Evolutionary conservation across 2,888 invertebrate genomes (phyloP).

Genomic region (Eustalomyia histrio): DNA sequence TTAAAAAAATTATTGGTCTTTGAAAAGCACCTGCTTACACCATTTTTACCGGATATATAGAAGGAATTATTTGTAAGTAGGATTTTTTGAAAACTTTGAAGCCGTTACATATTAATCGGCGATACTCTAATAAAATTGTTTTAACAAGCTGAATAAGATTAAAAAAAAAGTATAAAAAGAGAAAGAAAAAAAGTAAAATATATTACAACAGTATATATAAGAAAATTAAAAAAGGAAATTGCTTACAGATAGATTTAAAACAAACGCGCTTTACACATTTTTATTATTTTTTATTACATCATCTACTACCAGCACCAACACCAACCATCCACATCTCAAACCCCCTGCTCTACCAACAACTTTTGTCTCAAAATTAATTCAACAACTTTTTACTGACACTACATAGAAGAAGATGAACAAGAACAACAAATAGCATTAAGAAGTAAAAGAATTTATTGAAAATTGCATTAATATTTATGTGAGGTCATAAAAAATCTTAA

Average conservation of each 20-base stretch:
- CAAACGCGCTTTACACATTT: background rate
- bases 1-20: no score
- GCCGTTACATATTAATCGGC: constrained; percentile 3
- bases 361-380: constrained; percentile 47
- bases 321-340: background rate
- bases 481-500: constrained; percentile 54
- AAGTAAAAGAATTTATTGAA: constrained; percentile 54
- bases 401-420: constrained; percentile 12
- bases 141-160: constrained; percentile 36
- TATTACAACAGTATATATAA: constrained; percentile 37
- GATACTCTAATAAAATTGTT: constrained; percentile 27
- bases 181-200: background rate
- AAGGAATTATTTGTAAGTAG: no score
- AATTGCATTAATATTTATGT: constrained; percentile 60
- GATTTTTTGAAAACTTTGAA: no score
- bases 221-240: constrained; percentile 60
- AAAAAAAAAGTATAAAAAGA: constrained; percentile 16
- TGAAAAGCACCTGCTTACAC: no score
- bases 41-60: no score
- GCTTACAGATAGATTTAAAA: constrained; percentile 52
- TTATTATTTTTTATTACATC: background rate
- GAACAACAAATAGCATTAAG: constrained; percentile 30
- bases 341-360: constrained; percentile 26
- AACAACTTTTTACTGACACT: constrained; percentile 30
- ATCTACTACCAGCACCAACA: background rate